Evolutionary conservation across 2,797 vertebrate genomes (phyloP), one percentile per base, ranked within the genome.

Genomic region (Hemibagrus guttatus): DNA sequence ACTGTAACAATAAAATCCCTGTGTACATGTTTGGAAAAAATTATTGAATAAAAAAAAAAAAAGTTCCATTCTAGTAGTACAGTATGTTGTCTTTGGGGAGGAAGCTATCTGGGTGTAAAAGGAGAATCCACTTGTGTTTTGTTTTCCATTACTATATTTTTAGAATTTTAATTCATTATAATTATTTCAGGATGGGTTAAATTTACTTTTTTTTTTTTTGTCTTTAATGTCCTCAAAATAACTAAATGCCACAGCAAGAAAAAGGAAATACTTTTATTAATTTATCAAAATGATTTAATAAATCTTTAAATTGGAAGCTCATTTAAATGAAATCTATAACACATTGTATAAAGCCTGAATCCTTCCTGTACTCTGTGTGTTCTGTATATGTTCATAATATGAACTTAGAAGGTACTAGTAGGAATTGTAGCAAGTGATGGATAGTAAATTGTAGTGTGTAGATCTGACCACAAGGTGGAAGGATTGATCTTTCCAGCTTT

Each of bases 11-110:
- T 94, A 88, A 86, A 85, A 95, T 93, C 94, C 88, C 93, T 89
- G 93, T 96, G 95, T 95, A 95, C 92, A 94, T 95, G 95, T 95
- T 95, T 95, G 94, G 93, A 64, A 87, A 95, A 93, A 94, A 88
- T 78, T 94, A 93, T 94, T 95, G 90, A 96, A 95, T 95, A 93
- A 95, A 95, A 94, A 39, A 49, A 46, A 49, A 46, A 12, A 23
- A 64, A 49, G 61, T 16, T 91, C 84, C 90, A 93, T 91, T 93
- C 91, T 90, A 91, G 91, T 95, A 90, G 93, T 95, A 94, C 92
- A 93, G 92, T 90, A 91, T 83, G 52, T 87, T 58, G 42, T 86
- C 42, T 56, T 79, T 84, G 26, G 2, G 78, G 11, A 52, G 26
- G 74, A 58, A 52, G 11, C 8, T 0, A 66, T 5, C 26, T 5